These are phyloP conservation scores for Pluvianellus socialis DNA, from an alignment of 2,113 vertebrate genomes.

Conservation along the genomic window DNA sequence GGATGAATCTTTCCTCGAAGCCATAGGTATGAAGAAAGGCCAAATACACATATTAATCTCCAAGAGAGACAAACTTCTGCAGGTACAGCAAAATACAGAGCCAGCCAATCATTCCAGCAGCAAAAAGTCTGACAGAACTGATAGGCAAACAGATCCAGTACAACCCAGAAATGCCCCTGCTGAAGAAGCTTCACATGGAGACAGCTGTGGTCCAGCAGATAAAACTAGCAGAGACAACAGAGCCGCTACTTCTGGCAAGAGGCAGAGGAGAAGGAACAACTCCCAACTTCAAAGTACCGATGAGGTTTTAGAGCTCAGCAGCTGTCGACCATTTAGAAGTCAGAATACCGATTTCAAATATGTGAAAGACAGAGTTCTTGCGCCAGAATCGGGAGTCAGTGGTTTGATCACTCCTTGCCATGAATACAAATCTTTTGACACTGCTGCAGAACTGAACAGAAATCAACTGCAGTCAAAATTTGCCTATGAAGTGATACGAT, in stretches of 20 bases:
- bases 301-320: neutral
- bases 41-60: constrained; percentile 74
- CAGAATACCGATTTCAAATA: constrained; percentile 73
- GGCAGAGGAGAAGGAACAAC: neutral
- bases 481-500: constrained; percentile 78
- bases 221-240: neutral
- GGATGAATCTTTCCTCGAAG: constrained; percentile 70
- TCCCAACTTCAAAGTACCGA: neutral
- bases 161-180: accelerated
- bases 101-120: neutral
- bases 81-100: neutral
- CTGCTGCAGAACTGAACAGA: constrained; percentile 68
- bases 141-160: neutral
- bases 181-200: accelerated
- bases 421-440: constrained; percentile 80
- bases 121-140: accelerated
- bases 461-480: constrained; percentile 79
- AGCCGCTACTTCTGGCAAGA: neutral
- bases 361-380: constrained; percentile 73
- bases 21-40: constrained; percentile 74
- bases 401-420: constrained; percentile 80
- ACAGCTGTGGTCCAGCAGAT: neutral
- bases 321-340: constrained; percentile 73
- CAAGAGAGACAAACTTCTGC: constrained; percentile 69
- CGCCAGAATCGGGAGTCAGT: constrained; percentile 79